Evolutionary conservation across 1,140 invertebrate species (phyloP).

Genomic region (Hyles vespertilio): DNA sequence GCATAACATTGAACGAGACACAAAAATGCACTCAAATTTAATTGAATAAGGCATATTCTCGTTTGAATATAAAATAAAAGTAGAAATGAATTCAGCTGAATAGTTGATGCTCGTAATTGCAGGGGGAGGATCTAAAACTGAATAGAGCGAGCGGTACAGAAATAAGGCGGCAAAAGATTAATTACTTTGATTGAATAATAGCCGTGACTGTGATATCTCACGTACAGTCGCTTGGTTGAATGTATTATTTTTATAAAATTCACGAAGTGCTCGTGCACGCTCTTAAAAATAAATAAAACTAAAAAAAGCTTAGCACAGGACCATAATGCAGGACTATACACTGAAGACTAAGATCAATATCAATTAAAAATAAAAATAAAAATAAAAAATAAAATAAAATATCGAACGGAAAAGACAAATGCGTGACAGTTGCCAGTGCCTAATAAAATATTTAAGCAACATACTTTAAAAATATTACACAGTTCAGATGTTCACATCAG

Average conservation of each 20-base stretch:
- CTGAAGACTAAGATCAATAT: too few species aligned
- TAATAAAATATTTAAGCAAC: too few species aligned
- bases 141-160: slow-evolving; percentile 31
- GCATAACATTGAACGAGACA: background rate
- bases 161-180: slow-evolving; percentile 48
- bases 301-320: too few species aligned
- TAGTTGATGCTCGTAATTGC: background rate
- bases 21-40: slow-evolving; percentile 9
- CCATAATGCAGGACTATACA: too few species aligned
- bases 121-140: slow-evolving; percentile 27
- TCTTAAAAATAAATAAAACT: too few species aligned
- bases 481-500: too few species aligned
- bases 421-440: too few species aligned
- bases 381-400: too few species aligned
- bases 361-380: too few species aligned
- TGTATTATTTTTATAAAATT: background rate
- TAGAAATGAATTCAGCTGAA: background rate
- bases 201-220: slow-evolving; percentile 14
- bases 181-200: slow-evolving; percentile 44
- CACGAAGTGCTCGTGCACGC: too few species aligned
- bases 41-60: slow-evolving; percentile 1
- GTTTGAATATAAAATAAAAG: background rate
- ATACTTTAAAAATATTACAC: too few species aligned
- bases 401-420: too few species aligned
- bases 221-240: slow-evolving; percentile 21